Base-by-base conservation (phyloP, 2,888 invertebrate species). In the Cepaea hortensis region DNA sequence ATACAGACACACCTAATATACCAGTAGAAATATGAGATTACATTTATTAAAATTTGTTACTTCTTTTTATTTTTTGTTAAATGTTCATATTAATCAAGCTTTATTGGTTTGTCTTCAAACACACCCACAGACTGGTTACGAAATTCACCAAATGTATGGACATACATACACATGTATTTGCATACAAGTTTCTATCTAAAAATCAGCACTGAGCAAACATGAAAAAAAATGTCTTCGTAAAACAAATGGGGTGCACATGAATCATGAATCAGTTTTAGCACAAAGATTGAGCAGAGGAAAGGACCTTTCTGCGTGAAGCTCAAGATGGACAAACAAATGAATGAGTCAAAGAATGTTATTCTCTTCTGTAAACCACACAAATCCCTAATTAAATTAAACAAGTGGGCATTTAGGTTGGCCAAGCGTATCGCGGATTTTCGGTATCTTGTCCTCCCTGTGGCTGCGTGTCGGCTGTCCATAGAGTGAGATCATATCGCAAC, bases 381-480 rank as follows among this genome's bases (percentile, higher is more conserved):
- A 62, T 80, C 77, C 76, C 65, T 84, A 84, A 84, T 77, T 65
- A 77, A 68, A 84, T 68, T 46, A 84, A 84, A 84, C 23, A 20
- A 15, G 35, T 76, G 62, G 35, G 68, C 48, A 50, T 35, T 62
- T 61, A 23, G 6, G 13, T 13, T 7, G 77, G 84, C 68, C 77
- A 20, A 77, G 77, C 81, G 46, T 75, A 85, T 88, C 88, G 88
- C 86, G 88, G 86, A n/a, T 89, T 84, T 65, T 90, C 89, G 35
- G 65, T 61, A 50, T 88, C 87, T 72, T 89, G 95, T 97, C 97
- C 96, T 94, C 97, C 98, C 95, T 98, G 98, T 95, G 97, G 98
- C 89, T 95, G 95, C 70, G 94, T 93, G 90, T 95, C 95, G 82
- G 95, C 95, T 85, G 95, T 95, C 95, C 95, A 95, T 90, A 95